Evolutionary conservation across 2,888 invertebrate genomes (phyloP), one percentile per base, ranked within the genome.

Genomic region (Neoaliturus tenellus): DNA sequence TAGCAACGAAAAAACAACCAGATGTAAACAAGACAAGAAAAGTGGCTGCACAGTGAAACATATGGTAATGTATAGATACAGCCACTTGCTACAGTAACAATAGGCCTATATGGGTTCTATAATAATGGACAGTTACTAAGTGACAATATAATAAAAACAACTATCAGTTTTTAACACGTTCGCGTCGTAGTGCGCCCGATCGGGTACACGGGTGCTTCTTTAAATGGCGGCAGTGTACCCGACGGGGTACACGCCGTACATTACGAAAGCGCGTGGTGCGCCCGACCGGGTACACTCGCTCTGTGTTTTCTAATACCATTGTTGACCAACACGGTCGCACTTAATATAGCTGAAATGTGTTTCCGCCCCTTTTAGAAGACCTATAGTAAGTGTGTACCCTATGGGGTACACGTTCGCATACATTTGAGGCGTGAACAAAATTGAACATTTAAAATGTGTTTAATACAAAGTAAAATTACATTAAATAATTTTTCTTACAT

Each of bases 301-400:
- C 23, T 51, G 28, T 31, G 1, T 31, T 28, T 62, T 62, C 3
- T 25, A 28, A 62, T 28, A 28, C 14, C 28, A 17, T 28, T 62
- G 62, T 8, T 62, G 62, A 31, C 62, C 31, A 62, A 62, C 62
- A 62, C 62, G 62, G 62, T 28, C 31, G 62, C 5, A 31, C 10
- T 62, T 28, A 62, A 62, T 62, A 62, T 31, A n/a, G 25, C 17
- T 62, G 6, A 62, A 62, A 62, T 62, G 62, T 62, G 62, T 62
- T 62, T 62, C 62, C 62, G 31, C 14, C 8, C 62, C 17, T 10
- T 28, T 28, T 31, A 62, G 14, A 62, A 62, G 62, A 17, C 62
- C 31, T 31, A 62, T 31, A 31, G 62, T 62, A 31, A 62, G 4
- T 62, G 62, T 62, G 62, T 62, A 14, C 62, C 25, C 28, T 12